phyloP scores from a whole-genome alignment of 2,797 vertebrate species.

The Phrynocephalus vlangalii region DNA sequence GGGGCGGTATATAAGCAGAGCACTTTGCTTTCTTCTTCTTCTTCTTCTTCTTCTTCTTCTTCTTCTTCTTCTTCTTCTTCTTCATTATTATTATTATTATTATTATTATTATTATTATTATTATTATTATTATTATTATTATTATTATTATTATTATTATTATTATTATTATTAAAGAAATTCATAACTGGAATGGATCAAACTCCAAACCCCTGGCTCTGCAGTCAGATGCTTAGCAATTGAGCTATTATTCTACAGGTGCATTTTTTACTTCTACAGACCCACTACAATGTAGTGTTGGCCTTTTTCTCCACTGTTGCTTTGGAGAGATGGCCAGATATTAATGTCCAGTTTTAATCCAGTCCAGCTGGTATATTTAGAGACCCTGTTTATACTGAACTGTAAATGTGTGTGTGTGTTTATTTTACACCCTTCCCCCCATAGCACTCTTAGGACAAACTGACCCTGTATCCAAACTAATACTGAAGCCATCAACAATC shows the following conservation, averaged over 20 bases:
- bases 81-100: too few relatives aligned
- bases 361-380: neutral
- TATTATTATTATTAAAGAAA: too few relatives aligned
- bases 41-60: neutral
- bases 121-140: too few relatives aligned
- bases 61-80: too few relatives aligned
- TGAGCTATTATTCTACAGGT: neutral
- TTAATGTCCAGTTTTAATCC: neutral
- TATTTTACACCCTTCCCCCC: neutral
- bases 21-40: too few relatives aligned
- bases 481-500: conserved; percentile 31
- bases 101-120: too few relatives aligned
- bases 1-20: too few relatives aligned
- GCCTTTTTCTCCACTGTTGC: neutral
- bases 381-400: neutral
- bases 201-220: too few relatives aligned
- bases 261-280: neutral
- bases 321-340: neutral
- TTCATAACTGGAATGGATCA: too few relatives aligned
- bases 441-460: neutral
- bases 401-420: neutral
- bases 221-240: too few relatives aligned
- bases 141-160: too few relatives aligned
- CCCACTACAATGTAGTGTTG: neutral
- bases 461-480: neutral